Base-by-base conservation (phyloP, 2,888 invertebrate species). In the Dichetophora obliterata region DNA sequence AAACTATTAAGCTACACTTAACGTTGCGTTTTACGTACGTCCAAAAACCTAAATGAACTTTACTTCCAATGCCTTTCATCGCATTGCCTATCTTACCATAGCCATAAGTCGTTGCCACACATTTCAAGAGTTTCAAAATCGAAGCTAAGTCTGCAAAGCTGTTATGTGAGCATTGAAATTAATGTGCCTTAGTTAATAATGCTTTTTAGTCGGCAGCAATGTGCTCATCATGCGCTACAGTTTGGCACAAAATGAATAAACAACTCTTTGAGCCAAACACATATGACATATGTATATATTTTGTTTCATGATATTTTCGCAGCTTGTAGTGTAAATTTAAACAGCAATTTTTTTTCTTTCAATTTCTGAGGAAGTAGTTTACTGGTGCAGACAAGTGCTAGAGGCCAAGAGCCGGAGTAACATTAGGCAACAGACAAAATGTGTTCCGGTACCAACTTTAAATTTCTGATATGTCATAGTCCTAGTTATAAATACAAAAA, bases 101-200 rank as follows among this genome's bases (percentile, higher is more conserved):
- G 16, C 48, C 31, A 34, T 5, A 31, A 59, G 43, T 11, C 19
- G 68, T 68, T 68, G 74, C 66, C 66, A 24, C 52, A 54, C 52
- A 66, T 74, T 74, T n/a, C 24, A 65, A 63, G 52, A 24, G 65
- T 74, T 74, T 52, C 74, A 66, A 74, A 74, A 74, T 65, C 50
- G 8, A 73, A 48, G 48, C 31, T 50, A 24, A 50, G 63, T 19
- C 31, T 27, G 31, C 52, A 63, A 37, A 19, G 37, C 27, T 22
- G 43, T 73, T 50, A 31, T 73, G 63, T 50, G 34, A 37, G 34
- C 19, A 59, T 31, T 57, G 2, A 43, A 71, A 71, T 19, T 70
- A 8, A 50, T 50, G 31, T 14, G n/a, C n/a, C n/a, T n/a, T n/a
- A 19, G 48, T 34, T 22, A 37, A 16, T n/a, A 19, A 9, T n/a